A percentile compares a stretch with the other conserved stretches of the same genome.
Evolutionary conservation across 2,113 vertebrate species (phyloP).

Genomic region (Caloenas nicobarica): DNA sequence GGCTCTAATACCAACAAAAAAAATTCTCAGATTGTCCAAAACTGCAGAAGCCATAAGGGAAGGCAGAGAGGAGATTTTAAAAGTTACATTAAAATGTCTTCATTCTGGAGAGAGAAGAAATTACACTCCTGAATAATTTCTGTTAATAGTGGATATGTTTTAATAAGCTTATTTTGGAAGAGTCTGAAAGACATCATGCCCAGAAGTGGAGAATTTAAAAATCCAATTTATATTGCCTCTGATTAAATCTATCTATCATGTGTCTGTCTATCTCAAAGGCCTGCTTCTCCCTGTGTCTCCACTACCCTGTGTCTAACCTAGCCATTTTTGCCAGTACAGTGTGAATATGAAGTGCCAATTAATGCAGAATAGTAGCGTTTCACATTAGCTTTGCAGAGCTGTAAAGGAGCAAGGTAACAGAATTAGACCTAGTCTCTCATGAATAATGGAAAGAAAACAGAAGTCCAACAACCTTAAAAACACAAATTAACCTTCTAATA

Average conservation of each 20-base stretch:
- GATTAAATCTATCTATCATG: not conserved
- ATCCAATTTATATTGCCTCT: not conserved
- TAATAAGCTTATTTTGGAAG: slow-evolving; percentile 6
- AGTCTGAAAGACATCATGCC: not conserved
- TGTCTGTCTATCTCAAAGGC: not conserved
- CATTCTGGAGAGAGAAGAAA: not conserved
- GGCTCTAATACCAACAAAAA: not conserved
- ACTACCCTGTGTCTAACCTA: not conserved
- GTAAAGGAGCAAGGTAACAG: not conserved
- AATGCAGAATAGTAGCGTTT: not conserved
- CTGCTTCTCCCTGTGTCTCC: not conserved
- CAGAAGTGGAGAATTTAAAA: not conserved
- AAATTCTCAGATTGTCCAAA: not conserved
- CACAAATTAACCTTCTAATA: not conserved
- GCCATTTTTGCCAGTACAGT: not conserved
- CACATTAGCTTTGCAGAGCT: not conserved
- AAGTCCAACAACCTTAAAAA: not conserved
- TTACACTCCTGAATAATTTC: slow-evolving; percentile 11
- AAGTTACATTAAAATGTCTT: slow-evolving; percentile 13
- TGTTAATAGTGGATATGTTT: not conserved
- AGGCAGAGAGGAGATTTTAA: not conserved
- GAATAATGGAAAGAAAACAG: not conserved
- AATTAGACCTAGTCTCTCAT: not conserved
- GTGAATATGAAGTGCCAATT: not conserved
- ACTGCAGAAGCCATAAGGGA: not conserved